Evolutionary conservation across 2,888 invertebrate species (phyloP), one percentile per base, ranked within the genome.

Genomic region (Pocota personata): DNA sequence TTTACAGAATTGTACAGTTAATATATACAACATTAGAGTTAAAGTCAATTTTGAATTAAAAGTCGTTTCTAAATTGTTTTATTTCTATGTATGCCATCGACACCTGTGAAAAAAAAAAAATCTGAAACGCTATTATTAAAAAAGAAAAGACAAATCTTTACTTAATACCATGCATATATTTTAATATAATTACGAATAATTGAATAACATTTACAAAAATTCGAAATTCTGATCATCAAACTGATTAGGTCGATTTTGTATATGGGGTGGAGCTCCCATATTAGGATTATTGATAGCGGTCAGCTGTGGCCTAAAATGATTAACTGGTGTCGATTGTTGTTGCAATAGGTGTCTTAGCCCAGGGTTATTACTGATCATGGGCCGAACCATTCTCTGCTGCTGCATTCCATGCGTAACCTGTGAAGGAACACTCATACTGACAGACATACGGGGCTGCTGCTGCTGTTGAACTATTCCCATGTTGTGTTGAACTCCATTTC

Each of bases 261-360:
- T 78, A 50, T 87, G 89, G 8, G 89, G 88, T 21, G 89, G 89
- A 24, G 89, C 89, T 3, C 88, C 89, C 87, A 89, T 89, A 32
- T 88, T 88, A 2, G 88, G 79, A 72, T 88, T 88, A 24, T 84
- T 84, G 64, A 89, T 89, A 24, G 83, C 71, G 32, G 89, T 88
- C 89, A 90, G 90, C 83, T 91, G 91, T 0, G 92, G 92, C 0
- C 92, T 90, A 76, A 92, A 92, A 82, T 92, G 92, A 87, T 92
- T 92, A 14, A 90, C 90, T 0, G 92, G 91, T n/a, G 92, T 89
- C 8, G 91, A 89, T 82, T 91, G 92, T 72, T 92, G 92, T 91
- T 97, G 97, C 72, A 97, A 92, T 48, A 97, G 93, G 92, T 97
- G 96, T 12, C 96, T 92, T 10, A 97, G 93, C 0, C 97, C 97